Evolutionary conservation across 1,140 invertebrate genomes (phyloP), one percentile per base, ranked within the genome.

Genomic region (Bactericera cockerelli): DNA sequence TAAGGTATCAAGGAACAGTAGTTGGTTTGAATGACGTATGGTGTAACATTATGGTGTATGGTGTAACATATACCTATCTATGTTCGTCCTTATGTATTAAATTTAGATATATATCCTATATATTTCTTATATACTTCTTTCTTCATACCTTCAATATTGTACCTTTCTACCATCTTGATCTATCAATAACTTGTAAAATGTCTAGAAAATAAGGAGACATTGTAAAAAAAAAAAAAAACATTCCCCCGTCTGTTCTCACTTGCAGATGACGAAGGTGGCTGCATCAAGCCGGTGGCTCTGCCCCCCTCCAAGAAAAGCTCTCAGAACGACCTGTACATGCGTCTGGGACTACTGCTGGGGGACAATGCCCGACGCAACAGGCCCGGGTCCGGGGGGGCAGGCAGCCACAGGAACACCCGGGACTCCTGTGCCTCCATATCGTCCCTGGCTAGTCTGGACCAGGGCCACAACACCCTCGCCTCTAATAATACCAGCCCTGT

Each of bases 401-500:
- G 59, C 4, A 36, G 39, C 8, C 63, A 64, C 31, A 55, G 65
- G 8, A 54, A 59, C 53, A 21, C 38, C 42, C 11, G 31, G 26
- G 21, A 57, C 56, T 57, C 56, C 26, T 19, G 25, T 57, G 64
- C 75, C n/a, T 80, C 77, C 2, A 76, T 81, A 62, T 77, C 79
- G 21, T 89, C 86, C 1, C 67, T 89, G 16, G 83, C 81, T 1
- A 88, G 84, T 56, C 80, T 84, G 55, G 87, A 90, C 56, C n/a
- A n/a, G n/a, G 87, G 89, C 56, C 79, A 81, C 1, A 57, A 63
- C 25, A 65, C 76, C 69, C 10, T 68, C 73, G n/a, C 79, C 3
- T 87, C 87, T 1, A 83, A 82, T 49, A 90, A 90, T 63, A 89
- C 87, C 3, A 91, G 88, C 70, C 88, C 89, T 19, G 81, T 88